Evolutionary conservation across 2,797 vertebrate species (phyloP).

Genomic region (Scarus forsteni): DNA sequence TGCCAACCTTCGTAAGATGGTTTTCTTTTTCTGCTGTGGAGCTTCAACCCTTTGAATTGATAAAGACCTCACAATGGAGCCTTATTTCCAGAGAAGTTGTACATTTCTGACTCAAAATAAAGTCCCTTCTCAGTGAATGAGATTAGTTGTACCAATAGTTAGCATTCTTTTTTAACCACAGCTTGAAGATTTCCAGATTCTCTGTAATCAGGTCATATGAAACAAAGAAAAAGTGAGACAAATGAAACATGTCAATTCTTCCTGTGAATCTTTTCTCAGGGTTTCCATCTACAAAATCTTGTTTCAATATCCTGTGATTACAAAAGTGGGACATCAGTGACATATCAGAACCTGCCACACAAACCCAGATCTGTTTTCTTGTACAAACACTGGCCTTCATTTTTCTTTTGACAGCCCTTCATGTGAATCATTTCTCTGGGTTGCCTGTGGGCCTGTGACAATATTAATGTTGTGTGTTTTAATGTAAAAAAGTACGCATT

Average conservation of each 20-base stretch:
- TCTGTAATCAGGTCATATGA: slow-evolving; percentile 1
- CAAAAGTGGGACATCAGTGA: slow-evolving; percentile 18
- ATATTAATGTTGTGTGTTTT: not conserved
- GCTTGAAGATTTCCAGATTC: slow-evolving; percentile 1
- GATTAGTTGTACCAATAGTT: no score
- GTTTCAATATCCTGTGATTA: slow-evolving; percentile 17
- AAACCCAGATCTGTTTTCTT: slow-evolving; percentile 21
- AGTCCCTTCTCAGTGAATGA: no score
- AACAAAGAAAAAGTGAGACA: slow-evolving; percentile 13
- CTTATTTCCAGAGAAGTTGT: no score
- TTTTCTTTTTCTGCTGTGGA: no score
- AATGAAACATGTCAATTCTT: not conserved
- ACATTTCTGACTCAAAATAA: no score
- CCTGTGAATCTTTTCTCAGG: not conserved
- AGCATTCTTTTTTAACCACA: slow-evolving; percentile 3
- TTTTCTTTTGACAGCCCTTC: slow-evolving; percentile 27
- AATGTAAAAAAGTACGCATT: slow-evolving; percentile 19
- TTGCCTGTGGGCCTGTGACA: slow-evolving; percentile 22
- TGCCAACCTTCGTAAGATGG: no score
- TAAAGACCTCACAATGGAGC: no score
- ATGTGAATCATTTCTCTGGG: not conserved
- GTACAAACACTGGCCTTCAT: slow-evolving; percentile 12
- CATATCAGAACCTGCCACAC: slow-evolving; percentile 10
- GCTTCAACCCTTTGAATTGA: no score
- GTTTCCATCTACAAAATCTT: slow-evolving; percentile 1